Percentiles rank a stretch among this genome's conserved stretches.
phyloP scores from a whole-genome alignment of 92 coral and sea anemone species.

The Epizoanthus stellaris region DNA sequence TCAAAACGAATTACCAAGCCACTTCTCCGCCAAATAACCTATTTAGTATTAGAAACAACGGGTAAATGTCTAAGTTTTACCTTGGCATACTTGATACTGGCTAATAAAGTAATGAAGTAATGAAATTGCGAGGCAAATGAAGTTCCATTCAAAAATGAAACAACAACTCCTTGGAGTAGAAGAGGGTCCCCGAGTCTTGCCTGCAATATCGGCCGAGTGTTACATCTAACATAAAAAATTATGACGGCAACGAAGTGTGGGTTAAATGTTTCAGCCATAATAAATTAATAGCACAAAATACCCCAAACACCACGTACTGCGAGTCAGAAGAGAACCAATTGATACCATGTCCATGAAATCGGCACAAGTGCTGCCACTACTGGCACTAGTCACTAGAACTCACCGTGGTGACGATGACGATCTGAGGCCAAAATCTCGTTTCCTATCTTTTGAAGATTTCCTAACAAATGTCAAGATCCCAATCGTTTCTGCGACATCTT shows the following conservation, averaged over 20 bases:
- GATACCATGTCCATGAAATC: not conserved
- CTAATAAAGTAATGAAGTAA: not conserved
- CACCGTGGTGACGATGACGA: conserved; percentile 7
- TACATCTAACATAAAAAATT: too few relatives aligned
- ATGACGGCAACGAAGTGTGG: not conserved
- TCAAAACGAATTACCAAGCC: not conserved
- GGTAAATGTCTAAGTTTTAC: not conserved
- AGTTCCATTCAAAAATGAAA: too few relatives aligned
- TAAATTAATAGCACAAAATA: not conserved
- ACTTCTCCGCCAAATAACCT: not conserved
- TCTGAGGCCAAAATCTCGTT: not conserved
- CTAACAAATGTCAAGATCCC: not conserved
- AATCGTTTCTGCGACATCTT: not conserved
- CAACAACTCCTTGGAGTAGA: not conserved
- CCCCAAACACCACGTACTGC: not conserved
- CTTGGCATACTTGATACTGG: not conserved
- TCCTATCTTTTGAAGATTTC: conserved; percentile 11
- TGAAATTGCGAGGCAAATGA: too few relatives aligned
- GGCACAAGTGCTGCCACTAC: not conserved
- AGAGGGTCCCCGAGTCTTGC: not conserved
- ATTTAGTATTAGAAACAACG: not conserved
- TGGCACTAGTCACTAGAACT: too few relatives aligned
- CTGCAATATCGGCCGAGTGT: not conserved
- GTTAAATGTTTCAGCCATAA: not conserved
- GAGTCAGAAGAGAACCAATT: too few relatives aligned